These are phyloP conservation scores for Caprella mutica DNA, from an alignment of 2,888 invertebrate species.

Conservation along the genomic window DNA sequence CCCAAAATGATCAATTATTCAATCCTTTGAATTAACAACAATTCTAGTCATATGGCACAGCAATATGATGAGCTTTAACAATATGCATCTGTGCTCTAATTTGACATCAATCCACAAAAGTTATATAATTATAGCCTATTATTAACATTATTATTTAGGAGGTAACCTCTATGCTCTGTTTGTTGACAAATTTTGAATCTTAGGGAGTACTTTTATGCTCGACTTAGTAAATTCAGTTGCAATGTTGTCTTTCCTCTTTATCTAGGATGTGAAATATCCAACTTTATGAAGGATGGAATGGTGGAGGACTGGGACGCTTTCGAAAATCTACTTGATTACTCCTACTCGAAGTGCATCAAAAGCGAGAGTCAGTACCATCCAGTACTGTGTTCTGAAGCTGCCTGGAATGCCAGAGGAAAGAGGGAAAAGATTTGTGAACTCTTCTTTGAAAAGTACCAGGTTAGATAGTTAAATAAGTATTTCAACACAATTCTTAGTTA, in stretches of 20 bases:
- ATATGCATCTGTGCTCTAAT: no score
- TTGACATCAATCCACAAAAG: background rate
- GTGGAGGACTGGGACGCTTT: constrained; percentile 99
- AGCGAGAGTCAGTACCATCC: constrained; percentile 93
- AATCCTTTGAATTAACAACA: no score
- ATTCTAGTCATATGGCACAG: no score
- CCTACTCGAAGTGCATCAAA: constrained; percentile 83
- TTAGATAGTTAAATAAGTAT: no score
- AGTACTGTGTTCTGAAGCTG: constrained; percentile 92
- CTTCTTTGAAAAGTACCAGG: constrained; percentile 75
- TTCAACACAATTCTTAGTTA: no score
- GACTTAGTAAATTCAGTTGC: constrained; percentile 38
- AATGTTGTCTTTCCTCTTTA: constrained; percentile 35
- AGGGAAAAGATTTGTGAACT: constrained; percentile 91
- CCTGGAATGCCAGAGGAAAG: constrained; percentile 86
- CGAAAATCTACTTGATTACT: constrained; percentile 87
- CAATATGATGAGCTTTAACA: no score
- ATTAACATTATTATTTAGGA: background rate
- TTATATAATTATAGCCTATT: background rate
- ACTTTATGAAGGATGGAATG: constrained; percentile 96
- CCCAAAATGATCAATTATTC: no score
- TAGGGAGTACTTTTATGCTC: constrained; percentile 7
- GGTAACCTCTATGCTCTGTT: background rate
- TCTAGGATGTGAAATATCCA: constrained; percentile 69
- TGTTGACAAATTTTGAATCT: background rate